These are phyloP conservation scores for Gryllus bimaculatus DNA, from an alignment of 1,140 invertebrate species.

Conservation along the genomic window DNA sequence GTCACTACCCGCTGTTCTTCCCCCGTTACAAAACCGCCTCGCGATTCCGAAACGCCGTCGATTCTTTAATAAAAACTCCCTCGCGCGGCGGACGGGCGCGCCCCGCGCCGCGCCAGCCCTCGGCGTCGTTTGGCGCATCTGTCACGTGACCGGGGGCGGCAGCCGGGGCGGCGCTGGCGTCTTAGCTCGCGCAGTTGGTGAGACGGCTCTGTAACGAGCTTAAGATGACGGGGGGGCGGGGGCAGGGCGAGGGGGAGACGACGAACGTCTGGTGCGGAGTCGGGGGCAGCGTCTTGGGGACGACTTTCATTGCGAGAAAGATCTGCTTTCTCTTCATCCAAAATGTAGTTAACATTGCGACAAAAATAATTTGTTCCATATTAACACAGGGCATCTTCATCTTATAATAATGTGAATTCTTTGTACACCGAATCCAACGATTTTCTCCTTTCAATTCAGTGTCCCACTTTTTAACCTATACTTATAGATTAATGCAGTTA, in stretches of 20 bases:
- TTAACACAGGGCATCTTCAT: too few species aligned
- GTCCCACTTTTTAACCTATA: too few species aligned
- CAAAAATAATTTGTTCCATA: too few species aligned
- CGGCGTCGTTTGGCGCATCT: neutral
- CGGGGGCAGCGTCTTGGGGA: neutral
- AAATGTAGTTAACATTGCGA: too few species aligned
- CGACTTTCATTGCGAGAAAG: too few species aligned
- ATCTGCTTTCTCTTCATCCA: too few species aligned
- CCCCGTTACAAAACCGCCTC: neutral
- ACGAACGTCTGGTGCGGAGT: neutral
- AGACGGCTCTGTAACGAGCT: neutral
- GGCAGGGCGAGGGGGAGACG: neutral
- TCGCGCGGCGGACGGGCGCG: too few species aligned
- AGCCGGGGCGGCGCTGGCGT: neutral
- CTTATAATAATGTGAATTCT: too few species aligned
- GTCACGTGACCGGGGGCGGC: neutral
- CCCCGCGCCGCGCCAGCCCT: neutral
- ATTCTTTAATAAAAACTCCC: conserved; percentile 1
- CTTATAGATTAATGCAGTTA: too few species aligned
- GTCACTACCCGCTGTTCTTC: neutral
- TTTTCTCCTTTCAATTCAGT: too few species aligned
- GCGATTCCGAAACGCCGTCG: neutral
- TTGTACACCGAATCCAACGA: too few species aligned
- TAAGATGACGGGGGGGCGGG: neutral
- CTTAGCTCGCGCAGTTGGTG: neutral